A percentile compares a stretch with the other conserved stretches of the same genome.
Conservation (phyloP, 2,113 vertebrate genomes). For the Myocastor coypus region DNA sequence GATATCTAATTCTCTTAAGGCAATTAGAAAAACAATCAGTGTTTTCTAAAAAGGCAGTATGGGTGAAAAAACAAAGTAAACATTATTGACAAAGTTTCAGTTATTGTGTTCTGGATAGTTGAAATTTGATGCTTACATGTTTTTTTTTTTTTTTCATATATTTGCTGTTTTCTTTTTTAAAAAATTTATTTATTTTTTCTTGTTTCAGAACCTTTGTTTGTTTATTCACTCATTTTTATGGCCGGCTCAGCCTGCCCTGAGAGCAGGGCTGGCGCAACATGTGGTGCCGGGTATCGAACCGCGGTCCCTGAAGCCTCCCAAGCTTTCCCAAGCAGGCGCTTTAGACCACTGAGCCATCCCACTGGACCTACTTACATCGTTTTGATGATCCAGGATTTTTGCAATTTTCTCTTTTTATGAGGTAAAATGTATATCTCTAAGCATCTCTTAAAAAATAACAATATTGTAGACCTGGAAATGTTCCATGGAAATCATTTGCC, state of each 20-base stretch:
- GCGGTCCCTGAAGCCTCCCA: too few relatives aligned
- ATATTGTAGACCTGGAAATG: constrained; percentile 18
- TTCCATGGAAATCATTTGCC: not conserved
- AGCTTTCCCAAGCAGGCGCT: too few relatives aligned
- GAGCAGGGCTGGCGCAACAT: too few relatives aligned
- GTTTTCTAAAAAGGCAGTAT: not conserved
- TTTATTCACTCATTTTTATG: too few relatives aligned
- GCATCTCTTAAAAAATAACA: not conserved
- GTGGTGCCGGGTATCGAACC: too few relatives aligned
- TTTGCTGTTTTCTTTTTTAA: too few relatives aligned
- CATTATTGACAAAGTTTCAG: not conserved
- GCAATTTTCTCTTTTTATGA: constrained; percentile 16
- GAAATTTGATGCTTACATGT: constrained; percentile 19
- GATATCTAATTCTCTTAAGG: not conserved
- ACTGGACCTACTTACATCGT: too few relatives aligned
- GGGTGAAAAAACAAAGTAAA: not conserved
- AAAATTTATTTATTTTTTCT: too few relatives aligned
- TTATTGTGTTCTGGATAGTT: constrained; percentile 15
- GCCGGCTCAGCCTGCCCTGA: too few relatives aligned
- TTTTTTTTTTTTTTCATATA: too few relatives aligned
- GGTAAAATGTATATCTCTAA: constrained; percentile 46
- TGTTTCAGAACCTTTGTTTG: too few relatives aligned
- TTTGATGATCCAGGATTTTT: constrained; percentile 46
- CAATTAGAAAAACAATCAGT: not conserved
- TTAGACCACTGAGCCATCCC: too few relatives aligned